Evolutionary conservation across 2,113 vertebrate species (phyloP), one percentile per base, ranked within the genome.

Genomic region (Apodemus speciosus): DNA sequence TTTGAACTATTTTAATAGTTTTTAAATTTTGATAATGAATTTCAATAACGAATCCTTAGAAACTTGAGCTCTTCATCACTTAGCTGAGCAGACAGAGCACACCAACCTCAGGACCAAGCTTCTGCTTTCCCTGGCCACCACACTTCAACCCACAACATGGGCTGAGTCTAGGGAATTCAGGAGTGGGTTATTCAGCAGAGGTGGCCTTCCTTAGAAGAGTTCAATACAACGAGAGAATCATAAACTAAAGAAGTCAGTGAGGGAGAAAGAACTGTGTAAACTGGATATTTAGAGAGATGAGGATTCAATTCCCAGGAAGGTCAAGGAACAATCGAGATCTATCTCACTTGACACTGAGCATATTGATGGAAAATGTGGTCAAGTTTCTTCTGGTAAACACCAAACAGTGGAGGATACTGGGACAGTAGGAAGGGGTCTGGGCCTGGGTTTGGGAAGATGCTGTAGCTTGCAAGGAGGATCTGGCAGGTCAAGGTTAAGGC

Each of bases 1-100:
- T 73, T 53, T 56, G 35, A 5, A 21, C 21, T 68, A 49, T 89
- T 25, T 62, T 27, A 62, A 62, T 66, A 32, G 13, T 66, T 66
- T 66, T 66, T 66, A 66, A 4, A 32, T 66, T 14, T 66, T 32
- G 64, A 66, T 66, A 32, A 32, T 66, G 27, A 9, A 25, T 83
- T 95, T 79, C 38, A 51, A 53, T 46, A 62, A 56, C 86, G 27
- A 85, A 6, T n/a, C n/a, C 38, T 92, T 77, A 51, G 77, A 94
- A 69, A 93, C 40, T 62, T 13, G 62, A 89, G 56, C 80, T 56
- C 6, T 92, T 87, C 38, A 13, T 32, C 64, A 51, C 32, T 75
- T 64, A 53, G 66, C 32, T 85, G 51, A 91, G 38, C 51, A 68
- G 27, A 20, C 30, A 71, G 13, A 85, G 9, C n/a, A 73, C 46